Conservation (phyloP, 2,888 invertebrate species). For the Ypsolopha scabrella region DNA sequence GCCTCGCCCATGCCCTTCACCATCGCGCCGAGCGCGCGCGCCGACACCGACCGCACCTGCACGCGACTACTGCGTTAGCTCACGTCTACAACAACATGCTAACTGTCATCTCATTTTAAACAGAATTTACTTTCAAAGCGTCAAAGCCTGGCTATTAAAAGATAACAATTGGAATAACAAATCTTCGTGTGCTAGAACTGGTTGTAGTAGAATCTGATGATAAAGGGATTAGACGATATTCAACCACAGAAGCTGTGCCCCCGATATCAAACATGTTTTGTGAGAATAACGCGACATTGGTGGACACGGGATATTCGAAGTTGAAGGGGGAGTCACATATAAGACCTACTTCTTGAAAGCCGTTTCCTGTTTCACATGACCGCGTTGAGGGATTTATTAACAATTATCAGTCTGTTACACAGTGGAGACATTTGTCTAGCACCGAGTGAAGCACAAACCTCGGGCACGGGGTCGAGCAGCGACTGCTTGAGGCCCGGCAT, state of each 20-base stretch:
- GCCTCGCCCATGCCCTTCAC: slow-evolving; percentile 97
- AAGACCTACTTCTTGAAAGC: no score
- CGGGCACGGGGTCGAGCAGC: slow-evolving; percentile 97
- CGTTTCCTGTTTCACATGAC: no score
- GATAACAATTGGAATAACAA: neutral
- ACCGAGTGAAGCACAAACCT: slow-evolving; percentile 53
- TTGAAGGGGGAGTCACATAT: no score
- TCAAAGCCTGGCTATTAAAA: neutral
- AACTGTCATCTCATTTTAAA: neutral
- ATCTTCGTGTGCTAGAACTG: no score
- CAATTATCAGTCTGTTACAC: no score
- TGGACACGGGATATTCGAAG: no score
- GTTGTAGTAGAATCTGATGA: neutral
- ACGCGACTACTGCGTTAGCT: neutral
- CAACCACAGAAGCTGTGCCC: no score
- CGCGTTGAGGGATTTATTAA: no score
- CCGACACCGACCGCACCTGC: slow-evolving; percentile 92
- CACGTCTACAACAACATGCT: neutral
- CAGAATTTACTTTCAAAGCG: neutral
- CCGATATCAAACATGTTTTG: no score
- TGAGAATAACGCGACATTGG: no score
- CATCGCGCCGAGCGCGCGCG: slow-evolving; percentile 97
- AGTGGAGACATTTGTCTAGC: no score
- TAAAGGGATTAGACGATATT: no score
- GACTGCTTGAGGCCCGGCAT: slow-evolving; percentile 97